Evolutionary conservation across 2,797 vertebrate species (phyloP), one percentile per base, ranked within the genome.

Genomic region (Picus viridis): DNA sequence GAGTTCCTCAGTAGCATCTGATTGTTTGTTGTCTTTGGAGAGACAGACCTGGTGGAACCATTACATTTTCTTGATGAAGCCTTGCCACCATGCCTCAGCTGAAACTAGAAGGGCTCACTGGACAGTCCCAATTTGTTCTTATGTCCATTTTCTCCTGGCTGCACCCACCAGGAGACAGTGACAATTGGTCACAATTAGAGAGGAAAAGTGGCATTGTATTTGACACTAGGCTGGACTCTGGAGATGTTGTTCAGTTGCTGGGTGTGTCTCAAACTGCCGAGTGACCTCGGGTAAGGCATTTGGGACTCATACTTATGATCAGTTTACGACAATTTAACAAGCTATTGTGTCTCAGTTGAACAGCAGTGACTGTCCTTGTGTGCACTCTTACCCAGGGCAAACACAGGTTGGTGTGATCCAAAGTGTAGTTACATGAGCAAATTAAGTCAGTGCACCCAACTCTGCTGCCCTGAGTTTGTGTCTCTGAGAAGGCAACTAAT

Each of bases 301-400:
- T 94, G 95, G 91, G 94, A 93, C 83, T 95, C 81, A 96, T 90
- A 91, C 94, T 95, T 94, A 70, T 71, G 95, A 96, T 95, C 75
- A 77, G 80, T 93, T 96, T 92, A 91, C 92, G 92, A 93, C 92
- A 95, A 95, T 96, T 96, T 96, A 96, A 95, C 93, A 96, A 94
- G 89, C 96, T 91, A 96, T 96, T 96, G 96, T 96, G 92, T 96
- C 93, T 95, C 91, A 93, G 83, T 45, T 92, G 87, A 94, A 86
- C 85, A 89, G 91, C 95, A 95, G 80, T 93, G 77, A 89, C 83
- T 96, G 92, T 96, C 96, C 96, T 95, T 51, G 80, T 13, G 56
- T 95, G 95, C 96, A 91, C 96, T 93, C 88, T 93, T 92, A 96
- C 89, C 90, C 92, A 70, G 87, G 88, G 82, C 82, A 91, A 89